Evolutionary conservation across 2,888 invertebrate genomes (phyloP), one percentile per base, ranked within the genome.

Genomic region (Acholoe squamosa): DNA sequence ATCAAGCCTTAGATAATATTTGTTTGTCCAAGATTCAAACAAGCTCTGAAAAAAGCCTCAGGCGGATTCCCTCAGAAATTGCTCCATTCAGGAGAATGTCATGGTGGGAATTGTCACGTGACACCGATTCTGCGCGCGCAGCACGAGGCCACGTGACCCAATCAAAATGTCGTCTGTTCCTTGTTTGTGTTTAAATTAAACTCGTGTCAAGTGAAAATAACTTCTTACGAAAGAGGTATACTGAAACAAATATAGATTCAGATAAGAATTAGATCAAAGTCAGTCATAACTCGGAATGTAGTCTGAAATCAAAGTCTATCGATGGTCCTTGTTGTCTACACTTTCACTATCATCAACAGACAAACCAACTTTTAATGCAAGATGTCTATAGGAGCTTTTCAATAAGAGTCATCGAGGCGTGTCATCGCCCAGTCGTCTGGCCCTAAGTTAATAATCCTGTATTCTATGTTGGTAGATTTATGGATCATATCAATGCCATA

Each of bases 31-130:
- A 61, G 14, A n/a, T n/a, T 19, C 1, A 61, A n/a, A 3, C 3
- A 61, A 14, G 61, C 14, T n/a, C n/a, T n/a, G 7, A 12, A 19
- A n/a, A 61, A 14, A 19, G 22, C 61, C 61, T 61, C 22, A 61
- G 61, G 61, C 61, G 61, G n/a, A 61, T 61, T 61, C 43, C 10
- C 12, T 61, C 22, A 3, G 61, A 61, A 61, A 61, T 61, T 61
- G 61, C 61, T 61, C 61, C 61, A 61, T 61, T 61, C 61, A 61
- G 61, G n/a, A 19, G 22, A 61, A 61, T 61, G 61, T 61, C 61
- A 61, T 61, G 61, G 61, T 61, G 61, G n/a, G 61, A 61, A n/a
- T 61, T 19, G 61, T 71, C 71, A 71, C 71, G 71, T 71, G 71
- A 71, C 25, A 28, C 71, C 71, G 28, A 71, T 71, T 71, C 71